phyloP scores from a whole-genome alignment of 2,797 vertebrate species.

The Salarias fasciatus region DNA sequence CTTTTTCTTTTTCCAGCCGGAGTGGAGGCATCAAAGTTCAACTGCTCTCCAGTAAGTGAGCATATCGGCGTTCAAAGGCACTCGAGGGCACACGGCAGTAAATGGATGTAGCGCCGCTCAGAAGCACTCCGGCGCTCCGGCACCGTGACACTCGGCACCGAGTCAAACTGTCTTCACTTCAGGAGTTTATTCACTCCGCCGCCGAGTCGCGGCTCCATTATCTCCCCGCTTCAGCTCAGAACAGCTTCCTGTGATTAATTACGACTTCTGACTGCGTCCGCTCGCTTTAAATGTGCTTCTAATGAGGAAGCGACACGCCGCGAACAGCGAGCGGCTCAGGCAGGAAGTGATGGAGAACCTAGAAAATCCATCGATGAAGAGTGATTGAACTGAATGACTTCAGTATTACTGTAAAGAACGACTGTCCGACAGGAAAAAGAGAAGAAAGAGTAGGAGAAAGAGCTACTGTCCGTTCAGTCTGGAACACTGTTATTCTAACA shows the following conservation, averaged over 20 bases:
- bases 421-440: too few relatives aligned
- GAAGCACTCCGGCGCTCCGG: too few relatives aligned
- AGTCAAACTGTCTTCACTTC: not conserved
- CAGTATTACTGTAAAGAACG: too few relatives aligned
- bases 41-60: not conserved
- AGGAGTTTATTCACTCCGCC: not conserved
- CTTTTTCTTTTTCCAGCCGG: too few relatives aligned
- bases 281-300: not conserved
- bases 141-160: not conserved
- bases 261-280: too few relatives aligned
- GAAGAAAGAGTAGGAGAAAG: too few relatives aligned
- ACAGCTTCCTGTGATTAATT: not conserved
- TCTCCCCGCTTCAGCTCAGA: not conserved
- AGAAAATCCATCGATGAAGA: too few relatives aligned
- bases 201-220: not conserved
- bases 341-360: not conserved
- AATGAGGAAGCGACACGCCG: not conserved
- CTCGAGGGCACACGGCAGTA: too few relatives aligned
- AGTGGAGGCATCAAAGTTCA: conserved; percentile 1
- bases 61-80: not conserved
- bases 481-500: too few relatives aligned
- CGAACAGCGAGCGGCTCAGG: not conserved
- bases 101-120: too few relatives aligned
- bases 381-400: too few relatives aligned
- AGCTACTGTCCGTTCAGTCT: too few relatives aligned